Evolutionary conservation across 2,797 vertebrate species (phyloP).

Genomic region (Acanthurus lineatus): DNA sequence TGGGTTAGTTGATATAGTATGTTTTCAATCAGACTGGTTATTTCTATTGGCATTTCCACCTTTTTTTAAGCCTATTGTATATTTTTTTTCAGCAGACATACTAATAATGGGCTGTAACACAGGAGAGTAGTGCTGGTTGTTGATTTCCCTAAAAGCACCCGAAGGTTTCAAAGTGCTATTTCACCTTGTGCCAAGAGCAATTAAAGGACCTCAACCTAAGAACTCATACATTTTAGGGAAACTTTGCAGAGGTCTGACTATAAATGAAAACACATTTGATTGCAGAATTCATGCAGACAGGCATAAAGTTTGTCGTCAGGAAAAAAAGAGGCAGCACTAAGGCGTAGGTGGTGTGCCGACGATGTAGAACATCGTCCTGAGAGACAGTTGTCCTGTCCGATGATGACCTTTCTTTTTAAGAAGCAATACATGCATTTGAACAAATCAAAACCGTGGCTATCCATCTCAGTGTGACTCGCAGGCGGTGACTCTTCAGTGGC

Average conservation of each 20-base stretch:
- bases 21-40: neutral
- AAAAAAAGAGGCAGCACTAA: neutral
- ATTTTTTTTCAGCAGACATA: conserved; percentile 1
- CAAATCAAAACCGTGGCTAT: conserved; percentile 47
- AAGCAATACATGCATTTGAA: conserved; percentile 76
- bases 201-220: conserved; percentile 42
- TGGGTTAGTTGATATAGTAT: neutral
- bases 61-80: neutral
- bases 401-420: conserved; percentile 42
- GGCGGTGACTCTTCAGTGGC: conserved; percentile 58
- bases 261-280: neutral
- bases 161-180: conserved; percentile 34
- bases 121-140: neutral
- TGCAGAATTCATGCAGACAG: neutral
- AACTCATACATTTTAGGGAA: neutral
- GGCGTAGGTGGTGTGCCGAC: conserved; percentile 1
- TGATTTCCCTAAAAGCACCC: conserved; percentile 43
- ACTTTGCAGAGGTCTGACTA: neutral
- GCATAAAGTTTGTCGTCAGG: conserved; percentile 12
- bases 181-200: conserved; percentile 43
- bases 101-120: neutral
- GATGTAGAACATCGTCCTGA: neutral
- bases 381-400: neutral
- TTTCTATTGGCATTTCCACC: neutral
- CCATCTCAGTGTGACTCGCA: conserved; percentile 50